Evolutionary conservation across 2,888 invertebrate species (phyloP), one percentile per base, ranked within the genome.

Genomic region (Mayetiola destructor): DNA sequence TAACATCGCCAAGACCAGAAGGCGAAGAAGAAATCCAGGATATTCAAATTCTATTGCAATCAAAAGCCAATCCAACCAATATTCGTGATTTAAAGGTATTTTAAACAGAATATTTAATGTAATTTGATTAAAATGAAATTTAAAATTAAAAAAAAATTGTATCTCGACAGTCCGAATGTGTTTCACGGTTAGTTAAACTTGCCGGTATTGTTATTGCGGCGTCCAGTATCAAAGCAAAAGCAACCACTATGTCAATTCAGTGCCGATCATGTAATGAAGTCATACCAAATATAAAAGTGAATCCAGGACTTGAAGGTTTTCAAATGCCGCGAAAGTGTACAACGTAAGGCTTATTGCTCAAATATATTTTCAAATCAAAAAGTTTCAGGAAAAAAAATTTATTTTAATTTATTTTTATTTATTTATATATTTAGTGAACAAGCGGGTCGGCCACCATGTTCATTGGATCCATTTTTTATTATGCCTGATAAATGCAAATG

Each of bases 401-500:
- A 16, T 36, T 2, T 4, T 18, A 4, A 40, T 4, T 48, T 48
- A 48, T 23, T 52, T 29, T n/a, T 29, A n/a, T 16, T n/a, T n/a
- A 37, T 37, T 37, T 10, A 14, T 37, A n/a, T n/a, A 75, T 73
- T 48, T 70, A 91, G 91, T 16, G 95, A 95, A 68, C 92, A 93
- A 77, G 86, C 89, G 60, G 94, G 94, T 27, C 77, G 88, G 57
- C 88, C 89, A 0, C 89, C 89, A 66, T 99, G 99, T 67, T 96
- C 97, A 0, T 69, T 96, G 58, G 99, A 99, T 74, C 99, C 99
- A 1, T 99, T 90, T 71, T 95, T 93, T 70, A 95, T 99, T 61
- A 84, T 97, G 72, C 96, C 97, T 16, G 97, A 99, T 69, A 95
- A 94, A 73, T 97, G 97, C 72, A 80, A 83, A 63, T 99, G 97